Conservation (phyloP, 2,888 invertebrate species). For the Pyralis farinalis region DNA sequence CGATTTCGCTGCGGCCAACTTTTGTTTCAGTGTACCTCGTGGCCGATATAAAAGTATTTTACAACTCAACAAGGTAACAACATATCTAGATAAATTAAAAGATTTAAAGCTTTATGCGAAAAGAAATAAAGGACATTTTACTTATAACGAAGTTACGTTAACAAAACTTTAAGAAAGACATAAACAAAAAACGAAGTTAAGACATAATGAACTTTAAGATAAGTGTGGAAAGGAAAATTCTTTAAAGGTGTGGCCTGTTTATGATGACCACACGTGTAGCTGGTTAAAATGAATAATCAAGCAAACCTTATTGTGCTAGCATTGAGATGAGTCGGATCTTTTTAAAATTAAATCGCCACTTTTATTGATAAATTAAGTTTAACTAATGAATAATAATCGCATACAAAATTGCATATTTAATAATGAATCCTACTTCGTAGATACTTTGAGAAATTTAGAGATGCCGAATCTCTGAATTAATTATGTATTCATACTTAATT, state of each 20-base stretch:
- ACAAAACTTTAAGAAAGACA: conserved; percentile 4
- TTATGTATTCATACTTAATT: conserved; percentile 6
- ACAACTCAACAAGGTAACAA: conserved; percentile 19
- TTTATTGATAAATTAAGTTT: conserved; percentile 16
- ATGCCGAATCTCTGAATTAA: not conserved
- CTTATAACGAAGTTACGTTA: not conserved
- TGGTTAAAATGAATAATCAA: conserved; percentile 30
- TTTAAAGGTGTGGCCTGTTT: conserved; percentile 4
- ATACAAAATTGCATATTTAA: not conserved
- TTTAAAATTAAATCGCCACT: conserved; percentile 22
- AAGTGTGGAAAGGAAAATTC: conserved; percentile 7
- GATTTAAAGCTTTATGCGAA: conserved; percentile 8
- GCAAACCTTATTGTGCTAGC: conserved; percentile 34
- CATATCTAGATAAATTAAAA: conserved; percentile 1
- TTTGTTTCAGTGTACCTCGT: conserved; percentile 54
- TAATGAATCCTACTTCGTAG: not conserved
- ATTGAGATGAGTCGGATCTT: conserved; percentile 28
- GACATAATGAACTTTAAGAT: conserved; percentile 13
- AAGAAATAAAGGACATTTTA: not conserved
- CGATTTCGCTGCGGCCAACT: conserved; percentile 57
- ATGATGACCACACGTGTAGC: conserved; percentile 19
- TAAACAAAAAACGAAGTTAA: conserved; percentile 1
- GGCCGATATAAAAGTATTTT: conserved; percentile 39
- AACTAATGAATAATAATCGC: not conserved
- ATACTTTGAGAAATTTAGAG: not conserved